phyloP scores from a whole-genome alignment of 2,113 vertebrate genomes.

The Heteronetta atricapilla region DNA sequence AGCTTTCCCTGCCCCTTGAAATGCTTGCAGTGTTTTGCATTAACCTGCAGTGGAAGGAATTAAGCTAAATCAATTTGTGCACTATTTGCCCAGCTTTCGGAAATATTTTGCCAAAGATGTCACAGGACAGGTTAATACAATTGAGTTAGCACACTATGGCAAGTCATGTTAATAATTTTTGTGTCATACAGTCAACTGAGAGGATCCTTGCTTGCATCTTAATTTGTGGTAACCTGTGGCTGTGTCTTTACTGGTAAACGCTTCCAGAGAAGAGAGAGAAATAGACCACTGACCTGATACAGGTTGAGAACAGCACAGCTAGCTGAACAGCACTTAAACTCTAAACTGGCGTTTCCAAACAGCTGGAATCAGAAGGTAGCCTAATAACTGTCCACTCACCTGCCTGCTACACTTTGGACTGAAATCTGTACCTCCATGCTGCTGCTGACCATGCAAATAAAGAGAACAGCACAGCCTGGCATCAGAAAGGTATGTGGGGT shows the following conservation, averaged over 20 bases:
- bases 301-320: neutral
- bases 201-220: neutral
- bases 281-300: neutral
- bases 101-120: neutral
- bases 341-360: no score
- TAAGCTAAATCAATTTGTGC: neutral
- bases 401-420: neutral
- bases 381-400: neutral
- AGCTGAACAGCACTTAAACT: neutral
- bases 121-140: neutral
- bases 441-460: neutral
- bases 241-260: neutral
- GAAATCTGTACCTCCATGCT: neutral
- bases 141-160: neutral
- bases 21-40: neutral
- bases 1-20: neutral
- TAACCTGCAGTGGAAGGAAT: neutral
- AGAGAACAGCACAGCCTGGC: neutral
- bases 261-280: neutral
- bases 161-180: neutral
- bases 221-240: neutral
- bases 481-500: neutral
- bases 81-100: neutral
- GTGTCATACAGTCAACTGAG: neutral
- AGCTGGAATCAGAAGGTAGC: neutral